Percentiles rank a stretch among this genome's conserved stretches.
These are phyloP conservation scores for Camponotus vicinus DNA, from an alignment of 1,140 invertebrate species.

Conservation along the genomic window DNA sequence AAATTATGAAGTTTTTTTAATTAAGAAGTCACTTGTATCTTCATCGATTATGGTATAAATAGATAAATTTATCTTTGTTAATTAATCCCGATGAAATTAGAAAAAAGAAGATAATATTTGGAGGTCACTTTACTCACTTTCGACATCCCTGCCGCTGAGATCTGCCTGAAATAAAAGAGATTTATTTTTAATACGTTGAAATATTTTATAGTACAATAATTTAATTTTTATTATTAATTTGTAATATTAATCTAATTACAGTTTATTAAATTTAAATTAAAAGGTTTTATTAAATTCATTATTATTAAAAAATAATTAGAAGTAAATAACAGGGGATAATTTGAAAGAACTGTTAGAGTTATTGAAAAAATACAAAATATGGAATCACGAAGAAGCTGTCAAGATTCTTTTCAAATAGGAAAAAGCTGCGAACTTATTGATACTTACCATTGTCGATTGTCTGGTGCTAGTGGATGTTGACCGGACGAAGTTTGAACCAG, in stretches of 20 bases:
- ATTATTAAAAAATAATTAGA: background rate
- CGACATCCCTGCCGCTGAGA: conserved; percentile 90
- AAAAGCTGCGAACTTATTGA: background rate
- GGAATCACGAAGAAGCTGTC: background rate
- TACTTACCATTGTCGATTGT: conserved; percentile 89
- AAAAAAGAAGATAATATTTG: conserved; percentile 15
- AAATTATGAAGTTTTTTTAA: background rate
- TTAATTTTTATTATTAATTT: background rate
- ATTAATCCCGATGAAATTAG: background rate
- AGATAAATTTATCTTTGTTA: background rate
- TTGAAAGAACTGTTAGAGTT: background rate
- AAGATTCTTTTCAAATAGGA: background rate
- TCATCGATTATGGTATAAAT: conserved; percentile 12
- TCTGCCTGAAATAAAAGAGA: conserved; percentile 88
- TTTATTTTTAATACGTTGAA: background rate
- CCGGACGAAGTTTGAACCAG: conserved; percentile 90
- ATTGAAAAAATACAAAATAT: background rate
- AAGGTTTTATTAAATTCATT: background rate
- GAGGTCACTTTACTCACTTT: conserved; percentile 89
- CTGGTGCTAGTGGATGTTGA: conserved; percentile 87
- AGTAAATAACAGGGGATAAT: background rate
- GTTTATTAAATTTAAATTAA: conserved; percentile 11
- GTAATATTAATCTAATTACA: conserved; percentile 9
- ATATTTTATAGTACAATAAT: background rate
- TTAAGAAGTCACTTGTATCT: conserved; percentile 41